Evolutionary conservation across 1,140 invertebrate genomes (phyloP).

Genomic region (Diachasmimorpha longicaudata): DNA sequence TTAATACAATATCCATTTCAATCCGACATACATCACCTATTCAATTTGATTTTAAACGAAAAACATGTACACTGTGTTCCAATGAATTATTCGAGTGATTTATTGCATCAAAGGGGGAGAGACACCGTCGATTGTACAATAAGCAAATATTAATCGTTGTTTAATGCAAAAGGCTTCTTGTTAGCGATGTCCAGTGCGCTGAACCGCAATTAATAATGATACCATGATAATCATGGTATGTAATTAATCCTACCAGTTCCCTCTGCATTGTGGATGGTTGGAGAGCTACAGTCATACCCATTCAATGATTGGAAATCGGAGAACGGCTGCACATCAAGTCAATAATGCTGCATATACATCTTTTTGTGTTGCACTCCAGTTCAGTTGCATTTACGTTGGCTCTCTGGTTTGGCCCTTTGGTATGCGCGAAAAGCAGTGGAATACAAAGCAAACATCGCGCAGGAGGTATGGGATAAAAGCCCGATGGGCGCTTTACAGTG

Average conservation of each 20-base stretch:
- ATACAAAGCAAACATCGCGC: slow-evolving; percentile 8
- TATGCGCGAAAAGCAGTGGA: background rate
- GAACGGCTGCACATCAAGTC: background rate
- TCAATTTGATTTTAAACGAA: background rate
- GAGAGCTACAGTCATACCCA: background rate
- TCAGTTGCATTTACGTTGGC: background rate
- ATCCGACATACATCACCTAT: background rate
- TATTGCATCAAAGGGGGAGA: background rate
- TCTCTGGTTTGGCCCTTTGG: background rate
- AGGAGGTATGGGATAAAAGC: slow-evolving; percentile 24
- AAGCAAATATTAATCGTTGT: slow-evolving; percentile 20
- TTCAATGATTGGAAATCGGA: background rate
- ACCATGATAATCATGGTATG: background rate
- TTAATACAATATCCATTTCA: slow-evolving; percentile 2
- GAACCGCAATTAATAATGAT: background rate
- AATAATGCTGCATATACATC: background rate
- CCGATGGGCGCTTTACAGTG: background rate
- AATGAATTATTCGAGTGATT: slow-evolving; percentile 13
- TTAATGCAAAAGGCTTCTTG: slow-evolving; percentile 18
- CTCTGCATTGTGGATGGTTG: background rate
- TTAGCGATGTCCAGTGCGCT: background rate
- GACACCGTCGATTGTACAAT: background rate
- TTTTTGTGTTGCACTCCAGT: background rate
- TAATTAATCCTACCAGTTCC: slow-evolving; percentile 2
- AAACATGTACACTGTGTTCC: background rate